Evolutionary conservation across 1,140 invertebrate genomes (phyloP).

Genomic region (Centruroides vittatus): DNA sequence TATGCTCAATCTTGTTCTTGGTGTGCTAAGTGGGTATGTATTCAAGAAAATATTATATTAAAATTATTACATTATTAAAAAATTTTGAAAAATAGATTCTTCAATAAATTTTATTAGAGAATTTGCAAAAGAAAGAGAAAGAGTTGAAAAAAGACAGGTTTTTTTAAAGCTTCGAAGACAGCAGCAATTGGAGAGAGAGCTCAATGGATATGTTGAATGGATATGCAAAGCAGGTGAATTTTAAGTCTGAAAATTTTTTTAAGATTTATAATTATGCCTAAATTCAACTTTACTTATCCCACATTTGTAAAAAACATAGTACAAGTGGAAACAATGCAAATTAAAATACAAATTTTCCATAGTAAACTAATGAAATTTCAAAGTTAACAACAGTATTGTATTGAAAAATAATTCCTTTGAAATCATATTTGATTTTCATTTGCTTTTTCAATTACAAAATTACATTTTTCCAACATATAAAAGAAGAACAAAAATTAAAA

Average conservation of each 20-base stretch:
- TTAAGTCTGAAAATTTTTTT: background rate
- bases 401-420: too few relatives aligned
- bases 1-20: conserved; percentile 65
- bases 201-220: conserved; percentile 99
- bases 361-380: too few relatives aligned
- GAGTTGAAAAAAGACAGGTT: conserved; percentile 99
- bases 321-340: too few relatives aligned
- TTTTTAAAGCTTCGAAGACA: conserved; percentile 98
- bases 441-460: too few relatives aligned
- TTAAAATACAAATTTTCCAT: too few relatives aligned
- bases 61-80: background rate
- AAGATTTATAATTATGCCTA: too few relatives aligned
- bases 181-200: conserved; percentile 96
- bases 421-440: too few relatives aligned
- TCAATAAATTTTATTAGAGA: conserved; percentile 51
- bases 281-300: too few relatives aligned
- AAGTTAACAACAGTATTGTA: too few relatives aligned
- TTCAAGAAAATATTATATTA: background rate
- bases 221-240: conserved; percentile 95
- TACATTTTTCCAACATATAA: too few relatives aligned
- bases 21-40: conserved; percentile 74
- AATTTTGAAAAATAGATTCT: background rate
- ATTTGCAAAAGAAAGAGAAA: conserved; percentile 99
- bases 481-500: too few relatives aligned
- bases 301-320: too few relatives aligned